Base-by-base conservation (phyloP, 2,797 vertebrate species). In the Poeciliopsis infans region DNA sequence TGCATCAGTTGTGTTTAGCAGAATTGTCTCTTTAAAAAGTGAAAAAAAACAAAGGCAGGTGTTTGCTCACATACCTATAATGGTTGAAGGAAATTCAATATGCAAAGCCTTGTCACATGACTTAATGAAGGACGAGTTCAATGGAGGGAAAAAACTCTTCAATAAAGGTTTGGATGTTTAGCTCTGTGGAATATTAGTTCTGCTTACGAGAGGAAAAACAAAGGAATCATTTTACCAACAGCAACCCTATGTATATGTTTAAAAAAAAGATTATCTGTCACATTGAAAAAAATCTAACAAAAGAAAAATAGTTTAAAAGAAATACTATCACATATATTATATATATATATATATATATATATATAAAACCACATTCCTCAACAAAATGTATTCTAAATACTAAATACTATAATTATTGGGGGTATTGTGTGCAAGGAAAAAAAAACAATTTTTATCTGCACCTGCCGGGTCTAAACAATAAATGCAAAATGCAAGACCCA, bases 61-160 rank as follows among this genome's bases (percentile, higher is more conserved):
- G 41, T 64, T 59, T 64, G 23, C 33, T 51, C 47, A 47, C 36
- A 76, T 57, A 39, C 77, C 77, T 75, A 57, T 33, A 61, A 53
- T n/a, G 18, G 74, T 20, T 77, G 46, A 78, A 79, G 33, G 72
- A 79, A 84, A 84, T 78, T 43, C 15, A 55, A 68, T 45, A 72
- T 36, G 75, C 64, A 70, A 61, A 79, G 51, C 68, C 82, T 59
- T 61, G 46, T 74, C 49, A 46, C 39, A 61, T 80, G 73, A 69
- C 51, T n/a, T 0, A 46, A 49, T 78, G 41, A 81, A 64, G 77
- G 70, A 77, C 74, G 36, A 66, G 71, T 66, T 80, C 55, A 78
- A 13, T 47, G 31, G 5, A 45, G 75, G 25, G 12, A 41, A 10
- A 59, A 8, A 39, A 59, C 36, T 79, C 18, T 64, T 72, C 72